Conservation (phyloP, 2,797 vertebrate species). For the Ataeniobius toweri region DNA sequence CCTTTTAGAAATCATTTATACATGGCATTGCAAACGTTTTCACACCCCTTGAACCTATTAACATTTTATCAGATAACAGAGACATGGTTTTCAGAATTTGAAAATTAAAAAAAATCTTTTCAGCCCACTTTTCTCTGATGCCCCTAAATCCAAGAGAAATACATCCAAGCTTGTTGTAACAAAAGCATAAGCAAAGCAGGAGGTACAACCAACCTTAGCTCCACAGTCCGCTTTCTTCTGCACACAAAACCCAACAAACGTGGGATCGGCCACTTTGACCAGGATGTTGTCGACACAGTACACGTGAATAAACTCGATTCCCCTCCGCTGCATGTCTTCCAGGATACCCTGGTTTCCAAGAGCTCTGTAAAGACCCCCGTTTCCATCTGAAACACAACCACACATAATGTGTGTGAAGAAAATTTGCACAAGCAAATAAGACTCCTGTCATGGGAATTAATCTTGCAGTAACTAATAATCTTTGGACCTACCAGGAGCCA, state of each 20-base stretch:
- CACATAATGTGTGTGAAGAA: not conserved
- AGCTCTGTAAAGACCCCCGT: conserved; percentile 94
- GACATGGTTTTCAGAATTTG: no score
- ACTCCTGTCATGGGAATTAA: not conserved
- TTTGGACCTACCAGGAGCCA: conserved; percentile 89
- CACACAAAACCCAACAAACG: conserved; percentile 94
- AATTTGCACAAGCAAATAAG: not conserved
- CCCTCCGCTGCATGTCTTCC: conserved; percentile 88
- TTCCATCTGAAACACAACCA: conserved; percentile 85
- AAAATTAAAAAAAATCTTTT: no score
- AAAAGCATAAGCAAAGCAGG: not conserved
- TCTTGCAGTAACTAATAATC: not conserved
- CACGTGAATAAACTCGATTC: conserved; percentile 87
- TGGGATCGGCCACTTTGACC: conserved; percentile 95
- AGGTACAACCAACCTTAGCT: conserved; percentile 86
- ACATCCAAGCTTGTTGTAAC: no score
- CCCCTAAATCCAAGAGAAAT: no score
- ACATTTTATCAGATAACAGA: not conserved
- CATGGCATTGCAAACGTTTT: not conserved
- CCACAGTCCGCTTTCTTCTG: conserved; percentile 93
- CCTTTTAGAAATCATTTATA: not conserved
- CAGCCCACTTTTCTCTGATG: no score
- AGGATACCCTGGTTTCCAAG: conserved; percentile 86
- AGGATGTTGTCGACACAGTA: conserved; percentile 98
- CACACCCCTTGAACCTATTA: not conserved